Base-by-base conservation (phyloP, 2,888 invertebrate species). In the Priapulus caudatus region DNA sequence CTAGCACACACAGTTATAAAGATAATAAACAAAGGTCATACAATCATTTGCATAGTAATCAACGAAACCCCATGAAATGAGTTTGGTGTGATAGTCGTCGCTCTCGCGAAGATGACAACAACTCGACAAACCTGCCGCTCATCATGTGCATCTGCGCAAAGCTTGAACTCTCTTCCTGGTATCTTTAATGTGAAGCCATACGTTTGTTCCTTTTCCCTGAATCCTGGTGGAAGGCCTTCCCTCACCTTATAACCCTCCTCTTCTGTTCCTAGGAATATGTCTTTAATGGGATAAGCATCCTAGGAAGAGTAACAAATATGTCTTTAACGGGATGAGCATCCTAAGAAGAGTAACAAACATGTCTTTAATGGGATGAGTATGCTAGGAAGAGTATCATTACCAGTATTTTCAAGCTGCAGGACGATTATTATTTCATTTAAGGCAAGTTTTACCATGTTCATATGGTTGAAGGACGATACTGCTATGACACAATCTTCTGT, bases 291-390 rank as follows among this genome's bases (percentile, higher is more conserved):
- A 73, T 84, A 84, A 2, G 89, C 85, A 65, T 87, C 86, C 79
- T 79, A 64, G 5, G 60, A 61, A 18, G 55, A 23, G n/a, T n/a
- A n/a, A n/a, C n/a, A n/a, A 88, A 89, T 61, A 90, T 84, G 75
- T 90, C 89, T 48, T 89, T 89, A 72, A 88, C 89, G 0, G 90
- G 87, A 73, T 84, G 84, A 2, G 89, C 85, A 65, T 87, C 86
- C 79, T 79, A 64, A 5, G 60, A 61, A 18, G 55, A 23, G n/a
- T n/a, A n/a, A n/a, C n/a, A n/a, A 88, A 89, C 61, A 90, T 84
- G 75, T 90, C 89, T 48, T 89, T 89, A 72, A 88, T 89, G 0
- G 90, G 87, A 73, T 84, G 84, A 2, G 89, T 85, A 65, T 87
- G 86, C 79, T 79, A 64, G 5, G 60, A 61, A 18, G 55, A 23